Conservation (phyloP, 1,140 invertebrate genomes). For the Propsilocerus akamusi region DNA sequence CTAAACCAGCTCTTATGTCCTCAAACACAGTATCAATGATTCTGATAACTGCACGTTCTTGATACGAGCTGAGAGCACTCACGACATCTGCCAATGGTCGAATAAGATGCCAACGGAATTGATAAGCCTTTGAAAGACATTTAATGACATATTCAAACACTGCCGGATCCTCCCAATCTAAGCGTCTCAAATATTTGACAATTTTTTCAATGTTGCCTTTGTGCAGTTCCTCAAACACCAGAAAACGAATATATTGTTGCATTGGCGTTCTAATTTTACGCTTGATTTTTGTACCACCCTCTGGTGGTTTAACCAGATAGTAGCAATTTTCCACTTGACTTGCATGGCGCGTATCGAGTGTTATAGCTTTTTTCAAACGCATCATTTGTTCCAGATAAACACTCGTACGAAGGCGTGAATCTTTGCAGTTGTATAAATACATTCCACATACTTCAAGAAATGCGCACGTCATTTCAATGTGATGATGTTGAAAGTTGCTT, state of each 20-base stretch:
- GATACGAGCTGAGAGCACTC: constrained; percentile 48
- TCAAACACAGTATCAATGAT: constrained; percentile 91
- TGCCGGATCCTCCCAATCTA: constrained; percentile 78
- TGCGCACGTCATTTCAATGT: constrained; percentile 98
- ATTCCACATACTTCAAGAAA: constrained; percentile 88
- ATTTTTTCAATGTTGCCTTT: constrained; percentile 82
- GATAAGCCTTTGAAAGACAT: constrained; percentile 52
- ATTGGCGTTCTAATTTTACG: constrained; percentile 61
- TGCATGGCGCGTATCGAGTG: constrained; percentile 76
- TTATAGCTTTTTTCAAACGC: constrained; percentile 79
- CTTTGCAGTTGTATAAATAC: constrained; percentile 77
- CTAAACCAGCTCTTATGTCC: constrained; percentile 85
- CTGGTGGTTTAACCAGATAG: constrained; percentile 88
- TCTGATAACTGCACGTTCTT: constrained; percentile 71
- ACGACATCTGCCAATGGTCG: constrained; percentile 50
- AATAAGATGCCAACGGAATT: constrained; percentile 20
- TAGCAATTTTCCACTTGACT: constrained; percentile 97
- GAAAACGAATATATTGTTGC: constrained; percentile 77
- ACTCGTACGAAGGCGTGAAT: constrained; percentile 85
- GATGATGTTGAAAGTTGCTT: constrained; percentile 92
- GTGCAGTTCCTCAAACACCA: constrained; percentile 79
- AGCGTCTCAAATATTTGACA: constrained; percentile 69
- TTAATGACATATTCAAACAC: constrained; percentile 63
- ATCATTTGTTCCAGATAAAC: constrained; percentile 96
- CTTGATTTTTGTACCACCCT: constrained; percentile 38